Percentiles rank a stretch among this genome's conserved stretches.
phyloP scores from a whole-genome alignment of 1,140 invertebrate species.

The Linepithema humile region DNA sequence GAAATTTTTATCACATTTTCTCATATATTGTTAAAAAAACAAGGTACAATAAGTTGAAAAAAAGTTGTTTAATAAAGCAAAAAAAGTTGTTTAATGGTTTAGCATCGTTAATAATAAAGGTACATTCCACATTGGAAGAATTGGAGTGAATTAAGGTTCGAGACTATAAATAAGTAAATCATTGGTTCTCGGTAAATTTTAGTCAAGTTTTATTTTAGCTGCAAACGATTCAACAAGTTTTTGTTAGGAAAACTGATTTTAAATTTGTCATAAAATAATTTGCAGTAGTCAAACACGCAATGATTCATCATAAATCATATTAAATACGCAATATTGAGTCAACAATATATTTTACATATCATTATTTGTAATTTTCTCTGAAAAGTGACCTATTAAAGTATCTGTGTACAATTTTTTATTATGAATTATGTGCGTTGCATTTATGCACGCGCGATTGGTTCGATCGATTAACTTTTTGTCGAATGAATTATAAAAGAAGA shows the following conservation, averaged over 20 bases:
- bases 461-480: conserved; percentile 42
- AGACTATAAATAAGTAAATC: too few species aligned
- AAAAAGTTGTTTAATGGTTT: not conserved
- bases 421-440: conserved; percentile 4
- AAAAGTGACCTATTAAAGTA: conserved; percentile 13
- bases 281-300: not conserved
- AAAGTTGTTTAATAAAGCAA: too few species aligned
- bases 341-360: not conserved
- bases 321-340: too few species aligned
- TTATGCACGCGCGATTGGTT: conserved; percentile 23
- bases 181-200: too few species aligned
- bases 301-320: not conserved
- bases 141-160: not conserved
- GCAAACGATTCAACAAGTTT: too few species aligned
- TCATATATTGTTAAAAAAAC: too few species aligned
- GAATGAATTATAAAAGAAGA: conserved; percentile 17
- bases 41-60: too few species aligned
- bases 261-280: not conserved
- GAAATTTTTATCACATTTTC: not conserved
- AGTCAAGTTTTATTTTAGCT: too few species aligned
- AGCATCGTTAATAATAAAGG: not conserved
- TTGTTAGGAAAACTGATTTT: not conserved
- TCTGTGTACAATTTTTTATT: conserved; percentile 3
- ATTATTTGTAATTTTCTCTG: not conserved
- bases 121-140: not conserved